These are phyloP conservation scores for Elephas maximus DNA, from an alignment of 2,113 vertebrate genomes.

Conservation along the genomic window DNA sequence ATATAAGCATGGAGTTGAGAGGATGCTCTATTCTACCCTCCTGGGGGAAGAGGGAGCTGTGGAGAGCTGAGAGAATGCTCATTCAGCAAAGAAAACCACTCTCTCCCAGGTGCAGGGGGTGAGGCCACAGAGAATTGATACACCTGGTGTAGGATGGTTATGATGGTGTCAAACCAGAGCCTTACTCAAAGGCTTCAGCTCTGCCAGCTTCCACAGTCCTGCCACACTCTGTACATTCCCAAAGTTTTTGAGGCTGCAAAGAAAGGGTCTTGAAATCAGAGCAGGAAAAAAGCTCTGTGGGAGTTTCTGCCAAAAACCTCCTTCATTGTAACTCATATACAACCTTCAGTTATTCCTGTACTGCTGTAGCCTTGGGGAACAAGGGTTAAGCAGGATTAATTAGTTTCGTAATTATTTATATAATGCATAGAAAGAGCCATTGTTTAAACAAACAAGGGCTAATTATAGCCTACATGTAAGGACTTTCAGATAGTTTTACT, in stretches of 20 bases:
- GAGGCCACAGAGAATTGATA: background rate
- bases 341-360: conserved; percentile 37
- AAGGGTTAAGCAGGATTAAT: conserved; percentile 57
- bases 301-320: conserved; percentile 6
- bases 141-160: background rate
- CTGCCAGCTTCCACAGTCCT: background rate
- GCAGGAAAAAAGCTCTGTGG: background rate
- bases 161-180: background rate
- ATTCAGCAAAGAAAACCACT: background rate
- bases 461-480: conserved; percentile 47
- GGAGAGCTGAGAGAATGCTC: background rate
- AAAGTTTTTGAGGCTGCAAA: conserved; percentile 41
- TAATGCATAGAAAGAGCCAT: background rate
- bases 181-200: background rate
- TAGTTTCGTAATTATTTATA: conserved; percentile 50
- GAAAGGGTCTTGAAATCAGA: background rate
- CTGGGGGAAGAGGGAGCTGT: background rate
- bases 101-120: background rate
- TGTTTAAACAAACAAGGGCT: conserved; percentile 56
- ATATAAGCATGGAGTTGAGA: background rate
- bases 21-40: background rate
- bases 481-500: conserved; percentile 44
- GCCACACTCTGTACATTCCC: background rate
- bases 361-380: conserved; percentile 20
- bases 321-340: background rate